Conservation (phyloP, 2,888 invertebrate species). For the Ophraella communa region DNA sequence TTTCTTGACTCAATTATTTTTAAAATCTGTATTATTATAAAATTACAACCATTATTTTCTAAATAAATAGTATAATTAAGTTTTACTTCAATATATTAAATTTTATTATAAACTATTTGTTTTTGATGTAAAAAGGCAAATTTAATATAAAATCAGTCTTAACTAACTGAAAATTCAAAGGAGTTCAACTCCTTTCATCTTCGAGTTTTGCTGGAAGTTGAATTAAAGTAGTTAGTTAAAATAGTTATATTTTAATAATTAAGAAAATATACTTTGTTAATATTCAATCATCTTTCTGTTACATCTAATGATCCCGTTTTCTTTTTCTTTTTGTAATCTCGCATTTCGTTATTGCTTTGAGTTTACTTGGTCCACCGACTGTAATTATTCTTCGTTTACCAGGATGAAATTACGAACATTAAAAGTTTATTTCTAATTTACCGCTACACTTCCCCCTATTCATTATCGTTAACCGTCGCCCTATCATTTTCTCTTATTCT, state of each 20-base stretch:
- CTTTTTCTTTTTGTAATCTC: not conserved
- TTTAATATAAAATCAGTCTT: not conserved
- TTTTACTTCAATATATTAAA: no score
- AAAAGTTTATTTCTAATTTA: slow-evolving; percentile 54
- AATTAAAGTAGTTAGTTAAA: not conserved
- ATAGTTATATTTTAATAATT: not conserved
- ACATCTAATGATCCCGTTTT: not conserved
- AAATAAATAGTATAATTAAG: no score
- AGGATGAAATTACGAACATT: slow-evolving; percentile 49
- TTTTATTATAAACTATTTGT: no score
- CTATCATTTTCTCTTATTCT: slow-evolving; percentile 48
- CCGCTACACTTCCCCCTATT: slow-evolving; percentile 48
- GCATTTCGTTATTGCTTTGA: not conserved
- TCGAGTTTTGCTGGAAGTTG: not conserved
- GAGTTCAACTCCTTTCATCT: not conserved
- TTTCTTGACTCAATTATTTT: no score
- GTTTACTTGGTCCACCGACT: not conserved
- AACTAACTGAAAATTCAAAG: not conserved
- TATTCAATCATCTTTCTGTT: not conserved
- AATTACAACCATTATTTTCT: no score
- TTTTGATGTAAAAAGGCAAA: no score
- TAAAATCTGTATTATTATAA: no score
- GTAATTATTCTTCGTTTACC: slow-evolving; percentile 52
- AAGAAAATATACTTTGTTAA: not conserved
- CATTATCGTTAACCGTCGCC: slow-evolving; percentile 42